These are phyloP conservation scores for Acleris emargana DNA, from an alignment of 2,888 invertebrate species.

Conservation along the genomic window DNA sequence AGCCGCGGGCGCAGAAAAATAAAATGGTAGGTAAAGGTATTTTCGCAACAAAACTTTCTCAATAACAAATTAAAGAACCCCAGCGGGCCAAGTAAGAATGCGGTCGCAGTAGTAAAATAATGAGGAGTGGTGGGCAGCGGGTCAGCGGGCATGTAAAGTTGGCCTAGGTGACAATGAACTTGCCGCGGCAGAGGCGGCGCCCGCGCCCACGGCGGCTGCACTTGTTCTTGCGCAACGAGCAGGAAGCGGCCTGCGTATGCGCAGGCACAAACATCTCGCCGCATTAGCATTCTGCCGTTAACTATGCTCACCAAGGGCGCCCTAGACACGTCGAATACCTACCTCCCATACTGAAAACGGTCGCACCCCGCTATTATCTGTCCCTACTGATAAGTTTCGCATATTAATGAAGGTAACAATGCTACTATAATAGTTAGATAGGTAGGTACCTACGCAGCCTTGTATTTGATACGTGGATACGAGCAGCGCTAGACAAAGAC, in stretches of 20 bases:
- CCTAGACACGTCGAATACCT: slow-evolving; percentile 51
- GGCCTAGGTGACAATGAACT: slow-evolving; percentile 74
- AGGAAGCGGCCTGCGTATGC: slow-evolving; percentile 60
- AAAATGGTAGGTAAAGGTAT: not conserved
- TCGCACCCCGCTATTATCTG: not conserved
- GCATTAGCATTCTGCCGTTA: slow-evolving; percentile 82
- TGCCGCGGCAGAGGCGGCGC: slow-evolving; percentile 56
- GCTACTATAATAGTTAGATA: not conserved
- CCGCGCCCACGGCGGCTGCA: slow-evolving; percentile 50
- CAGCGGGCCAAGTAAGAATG: slow-evolving; percentile 4
- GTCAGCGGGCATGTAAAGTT: slow-evolving; percentile 43
- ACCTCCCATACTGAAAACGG: slow-evolving; percentile 48
- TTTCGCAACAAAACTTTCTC: not conserved
- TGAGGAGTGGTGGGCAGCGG: slow-evolving; percentile 35
- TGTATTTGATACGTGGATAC: too few species aligned
- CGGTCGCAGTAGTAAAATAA: slow-evolving; percentile 4
- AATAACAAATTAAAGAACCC: not conserved
- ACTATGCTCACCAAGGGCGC: slow-evolving; percentile 62
- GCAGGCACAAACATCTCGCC: slow-evolving; percentile 56
- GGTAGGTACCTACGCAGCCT: too few species aligned
- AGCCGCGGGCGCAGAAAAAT: not conserved
- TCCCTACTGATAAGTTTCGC: not conserved
- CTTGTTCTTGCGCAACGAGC: slow-evolving; percentile 74
- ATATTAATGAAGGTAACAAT: not conserved
- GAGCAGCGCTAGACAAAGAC: too few species aligned